Conservation (phyloP, 1,140 invertebrate species). For the Venustaconcha ellipsiformis region DNA sequence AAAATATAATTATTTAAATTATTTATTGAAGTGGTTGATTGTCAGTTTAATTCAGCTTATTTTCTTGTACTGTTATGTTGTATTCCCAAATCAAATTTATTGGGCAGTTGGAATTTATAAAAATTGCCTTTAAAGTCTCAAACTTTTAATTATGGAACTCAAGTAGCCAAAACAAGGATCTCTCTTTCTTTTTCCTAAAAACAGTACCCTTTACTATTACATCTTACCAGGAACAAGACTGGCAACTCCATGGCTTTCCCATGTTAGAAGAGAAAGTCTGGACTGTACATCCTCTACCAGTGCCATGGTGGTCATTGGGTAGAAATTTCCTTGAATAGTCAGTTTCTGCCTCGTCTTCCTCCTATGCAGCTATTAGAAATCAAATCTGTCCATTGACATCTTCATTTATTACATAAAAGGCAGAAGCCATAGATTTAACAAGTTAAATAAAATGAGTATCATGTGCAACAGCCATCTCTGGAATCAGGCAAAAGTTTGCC, state of each 20-base stretch:
- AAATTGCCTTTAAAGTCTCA: too few relatives aligned
- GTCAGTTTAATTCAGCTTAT: too few relatives aligned
- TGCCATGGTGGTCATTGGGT: constrained; percentile 89
- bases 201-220: too few relatives aligned
- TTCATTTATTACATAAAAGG: background rate
- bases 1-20: too few relatives aligned
- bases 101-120: too few relatives aligned
- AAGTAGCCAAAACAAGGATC: too few relatives aligned
- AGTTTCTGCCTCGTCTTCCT: constrained; percentile 84
- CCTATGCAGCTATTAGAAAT: constrained; percentile 79
- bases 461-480: background rate
- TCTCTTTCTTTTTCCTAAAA: too few relatives aligned
- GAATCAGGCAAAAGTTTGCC: background rate
- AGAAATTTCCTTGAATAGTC: constrained; percentile 95
- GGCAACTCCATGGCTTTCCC: constrained; percentile 57
- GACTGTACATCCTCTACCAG: constrained; percentile 81
- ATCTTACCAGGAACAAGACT: constrained; percentile 56
- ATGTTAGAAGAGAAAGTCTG: constrained; percentile 68
- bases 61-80: too few relatives aligned
- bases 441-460: background rate
- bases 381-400: background rate
- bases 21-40: too few relatives aligned
- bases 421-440: background rate
- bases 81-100: too few relatives aligned
- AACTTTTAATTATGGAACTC: too few relatives aligned